phyloP scores from a whole-genome alignment of 2,113 vertebrate species.

The Dascyllus trimaculatus region DNA sequence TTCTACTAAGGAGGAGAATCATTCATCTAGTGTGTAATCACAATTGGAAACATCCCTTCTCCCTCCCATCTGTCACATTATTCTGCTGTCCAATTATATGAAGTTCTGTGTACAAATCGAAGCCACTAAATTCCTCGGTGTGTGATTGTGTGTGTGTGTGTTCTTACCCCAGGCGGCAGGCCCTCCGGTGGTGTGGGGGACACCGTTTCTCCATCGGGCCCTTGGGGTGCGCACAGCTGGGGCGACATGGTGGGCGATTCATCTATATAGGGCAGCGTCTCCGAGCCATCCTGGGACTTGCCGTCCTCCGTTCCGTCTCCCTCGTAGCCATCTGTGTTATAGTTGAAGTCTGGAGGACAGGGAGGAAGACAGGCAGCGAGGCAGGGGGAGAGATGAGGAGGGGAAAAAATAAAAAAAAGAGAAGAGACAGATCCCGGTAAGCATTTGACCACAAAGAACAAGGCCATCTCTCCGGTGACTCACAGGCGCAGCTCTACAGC shows the following conservation, averaged over 20 bases:
- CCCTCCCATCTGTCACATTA: slow-evolving; percentile 25
- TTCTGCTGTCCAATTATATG: neutral
- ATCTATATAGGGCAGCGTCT: slow-evolving; percentile 98
- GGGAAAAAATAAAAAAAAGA: neutral
- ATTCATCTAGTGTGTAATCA: neutral
- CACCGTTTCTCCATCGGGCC: slow-evolving; percentile 86
- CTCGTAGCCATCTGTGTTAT: slow-evolving; percentile 96
- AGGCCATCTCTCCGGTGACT: slow-evolving; percentile 8
- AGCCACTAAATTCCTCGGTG: neutral
- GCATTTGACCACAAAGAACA: slow-evolving; percentile 15
- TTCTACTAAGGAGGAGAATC: slow-evolving; percentile 14
- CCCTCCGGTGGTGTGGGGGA: slow-evolving; percentile 90
- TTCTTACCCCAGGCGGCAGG: slow-evolving; percentile 90
- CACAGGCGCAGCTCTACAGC: neutral
- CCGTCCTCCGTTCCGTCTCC: slow-evolving; percentile 93
- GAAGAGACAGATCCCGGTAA: slow-evolving; percentile 6
- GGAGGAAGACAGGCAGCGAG: slow-evolving; percentile 42
- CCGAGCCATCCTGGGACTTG: slow-evolving; percentile 94
- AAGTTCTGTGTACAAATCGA: neutral
- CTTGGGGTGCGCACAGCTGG: slow-evolving; percentile 91
- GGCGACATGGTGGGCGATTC: slow-evolving; percentile 99
- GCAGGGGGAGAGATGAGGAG: neutral
- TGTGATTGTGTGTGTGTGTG: neutral
- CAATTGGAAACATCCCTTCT: slow-evolving; percentile 4
- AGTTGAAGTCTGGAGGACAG: slow-evolving; percentile 93